Percentiles rank a stretch among this genome's conserved stretches.
These are phyloP conservation scores for Eulimnadia texana DNA, from an alignment of 1,140 invertebrate species.

Conservation along the genomic window DNA sequence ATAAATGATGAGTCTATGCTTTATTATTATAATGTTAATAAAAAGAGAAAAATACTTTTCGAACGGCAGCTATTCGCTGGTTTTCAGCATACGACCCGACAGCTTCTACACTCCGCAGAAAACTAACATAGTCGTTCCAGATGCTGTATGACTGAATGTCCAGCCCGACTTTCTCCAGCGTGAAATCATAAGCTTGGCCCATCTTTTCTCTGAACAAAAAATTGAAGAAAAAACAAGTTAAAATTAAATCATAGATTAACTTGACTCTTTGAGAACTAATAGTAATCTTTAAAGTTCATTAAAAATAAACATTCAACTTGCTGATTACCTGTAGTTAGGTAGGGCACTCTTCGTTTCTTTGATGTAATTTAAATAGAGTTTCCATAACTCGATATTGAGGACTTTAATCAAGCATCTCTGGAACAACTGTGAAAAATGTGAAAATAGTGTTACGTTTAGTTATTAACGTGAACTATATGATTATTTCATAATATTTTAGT, in stretches of 20 bases:
- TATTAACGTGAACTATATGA: not conserved
- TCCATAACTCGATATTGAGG: slow-evolving; percentile 97
- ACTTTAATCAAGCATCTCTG: slow-evolving; percentile 96
- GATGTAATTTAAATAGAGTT: slow-evolving; percentile 92
- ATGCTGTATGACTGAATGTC: slow-evolving; percentile 90
- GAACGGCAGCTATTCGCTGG: slow-evolving; percentile 93
- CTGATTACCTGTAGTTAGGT: slow-evolving; percentile 75
- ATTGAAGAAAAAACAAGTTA: not conserved
- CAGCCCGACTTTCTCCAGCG: slow-evolving; percentile 96
- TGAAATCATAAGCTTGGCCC: slow-evolving; percentile 98
- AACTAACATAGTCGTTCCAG: slow-evolving; percentile 95
- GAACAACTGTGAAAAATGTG: slow-evolving; percentile 88
- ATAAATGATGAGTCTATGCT: no score
- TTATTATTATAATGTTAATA: no score
- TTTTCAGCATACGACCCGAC: slow-evolving; percentile 98
- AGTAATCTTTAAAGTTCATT: no score
- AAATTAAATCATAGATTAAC: no score
- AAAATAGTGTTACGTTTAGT: slow-evolving; percentile 19
- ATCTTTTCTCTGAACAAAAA: slow-evolving; percentile 76
- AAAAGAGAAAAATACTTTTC: no score
- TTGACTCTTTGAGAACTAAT: no score
- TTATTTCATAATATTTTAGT: not conserved
- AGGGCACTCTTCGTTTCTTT: slow-evolving; percentile 91
- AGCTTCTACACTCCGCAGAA: slow-evolving; percentile 93
- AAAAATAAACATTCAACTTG: not conserved